A percentile compares a stretch with the other conserved stretches of the same genome.
Evolutionary conservation across 2,888 invertebrate species (phyloP).

Genomic region (Nematopogon swammerdamellus): DNA sequence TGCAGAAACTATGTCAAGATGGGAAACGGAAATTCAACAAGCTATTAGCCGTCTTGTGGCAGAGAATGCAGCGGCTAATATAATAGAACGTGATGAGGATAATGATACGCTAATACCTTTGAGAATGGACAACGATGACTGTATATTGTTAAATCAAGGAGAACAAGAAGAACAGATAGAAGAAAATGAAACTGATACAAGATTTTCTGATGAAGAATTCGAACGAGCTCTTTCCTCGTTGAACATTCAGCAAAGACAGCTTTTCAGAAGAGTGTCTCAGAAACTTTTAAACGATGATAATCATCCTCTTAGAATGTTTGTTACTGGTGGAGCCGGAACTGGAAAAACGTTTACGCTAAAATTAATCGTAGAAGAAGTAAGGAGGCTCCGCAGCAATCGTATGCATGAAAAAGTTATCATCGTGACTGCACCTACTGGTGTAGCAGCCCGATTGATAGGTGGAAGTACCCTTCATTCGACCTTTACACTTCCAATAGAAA

Average conservation of each 20-base stretch:
- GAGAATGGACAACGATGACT: too few species aligned
- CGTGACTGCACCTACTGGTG: neutral
- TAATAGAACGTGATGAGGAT: too few species aligned
- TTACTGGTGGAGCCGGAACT: constrained; percentile 1
- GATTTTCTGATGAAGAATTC: constrained; percentile 1
- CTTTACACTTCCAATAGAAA: too few species aligned
- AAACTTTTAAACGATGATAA: neutral
- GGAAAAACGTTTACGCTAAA: neutral
- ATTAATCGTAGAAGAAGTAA: constrained; percentile 1
- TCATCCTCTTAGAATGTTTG: neutral
- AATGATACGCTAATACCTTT: too few species aligned
- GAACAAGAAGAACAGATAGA: constrained; percentile 8
- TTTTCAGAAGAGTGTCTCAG: neutral
- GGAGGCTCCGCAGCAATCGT: too few species aligned
- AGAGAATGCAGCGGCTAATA: too few species aligned
- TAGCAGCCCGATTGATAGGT: neutral
- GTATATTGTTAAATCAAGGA: constrained; percentile 7
- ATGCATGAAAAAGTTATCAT: too few species aligned
- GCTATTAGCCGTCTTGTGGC: too few species aligned
- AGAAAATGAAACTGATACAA: neutral
- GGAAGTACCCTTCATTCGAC: too few species aligned
- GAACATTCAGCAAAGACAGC: neutral
- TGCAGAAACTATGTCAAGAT: too few species aligned
- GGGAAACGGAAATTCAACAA: too few species aligned
- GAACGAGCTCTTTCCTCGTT: neutral